phyloP scores from a whole-genome alignment of 2,113 vertebrate genomes.

The Leptobrachium leishanense region DNA sequence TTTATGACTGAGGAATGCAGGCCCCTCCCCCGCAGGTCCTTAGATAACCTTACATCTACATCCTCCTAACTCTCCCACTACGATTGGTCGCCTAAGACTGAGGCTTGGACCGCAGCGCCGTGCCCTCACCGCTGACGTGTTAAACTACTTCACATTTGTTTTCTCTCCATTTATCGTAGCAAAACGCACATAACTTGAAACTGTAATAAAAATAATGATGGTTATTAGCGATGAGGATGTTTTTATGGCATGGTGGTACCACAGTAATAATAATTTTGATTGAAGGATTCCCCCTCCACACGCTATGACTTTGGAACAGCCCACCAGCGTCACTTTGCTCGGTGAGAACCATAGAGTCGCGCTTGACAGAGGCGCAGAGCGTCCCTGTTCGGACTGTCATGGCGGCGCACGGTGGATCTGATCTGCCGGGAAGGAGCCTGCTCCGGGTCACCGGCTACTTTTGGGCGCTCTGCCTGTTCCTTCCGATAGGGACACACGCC shows the following conservation, averaged over 20 bases:
- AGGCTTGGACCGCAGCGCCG: background rate
- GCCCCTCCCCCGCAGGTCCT: too few species aligned
- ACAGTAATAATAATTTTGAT: too few species aligned
- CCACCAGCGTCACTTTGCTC: background rate
- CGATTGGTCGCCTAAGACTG: background rate
- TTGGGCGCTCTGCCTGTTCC: background rate
- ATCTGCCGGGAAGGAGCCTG: background rate
- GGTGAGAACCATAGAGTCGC: background rate
- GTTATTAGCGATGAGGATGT: too few species aligned
- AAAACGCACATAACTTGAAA: background rate
- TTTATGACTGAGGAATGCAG: too few species aligned
- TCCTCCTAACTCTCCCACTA: too few species aligned
- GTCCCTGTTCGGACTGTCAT: background rate
- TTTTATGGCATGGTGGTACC: too few species aligned
- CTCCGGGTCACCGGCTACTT: background rate
- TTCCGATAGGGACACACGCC: background rate
- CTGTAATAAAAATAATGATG: too few species aligned
- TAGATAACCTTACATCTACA: too few species aligned
- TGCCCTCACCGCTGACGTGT: too few species aligned
- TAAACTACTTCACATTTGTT: too few species aligned
- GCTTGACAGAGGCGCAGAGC: background rate
- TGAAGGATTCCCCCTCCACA: background rate
- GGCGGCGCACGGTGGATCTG: background rate
- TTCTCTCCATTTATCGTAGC: too few species aligned
- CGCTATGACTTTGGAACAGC: too few species aligned